phyloP scores from a whole-genome alignment of 2,888 invertebrate genomes.

The Antheraea yamamai region DNA sequence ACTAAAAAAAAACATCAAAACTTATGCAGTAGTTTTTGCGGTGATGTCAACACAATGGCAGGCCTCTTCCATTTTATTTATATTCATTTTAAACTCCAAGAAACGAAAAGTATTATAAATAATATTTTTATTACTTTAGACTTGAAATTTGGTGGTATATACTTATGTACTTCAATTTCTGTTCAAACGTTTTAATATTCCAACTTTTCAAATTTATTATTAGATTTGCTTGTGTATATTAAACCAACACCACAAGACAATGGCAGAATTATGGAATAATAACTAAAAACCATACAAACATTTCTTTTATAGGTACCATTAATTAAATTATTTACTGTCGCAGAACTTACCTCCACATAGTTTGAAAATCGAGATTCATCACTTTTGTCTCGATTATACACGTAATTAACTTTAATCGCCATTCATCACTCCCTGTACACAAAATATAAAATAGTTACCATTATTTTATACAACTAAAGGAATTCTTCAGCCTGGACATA shows the following conservation, averaged over 20 bases:
- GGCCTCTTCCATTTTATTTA: not conserved
- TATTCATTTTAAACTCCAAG: not conserved
- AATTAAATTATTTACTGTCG: slow-evolving; percentile 16
- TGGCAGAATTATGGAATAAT: too few relatives aligned
- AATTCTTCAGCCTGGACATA: not conserved
- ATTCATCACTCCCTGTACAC: slow-evolving; percentile 70
- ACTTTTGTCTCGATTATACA: slow-evolving; percentile 61
- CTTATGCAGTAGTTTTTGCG: too few relatives aligned
- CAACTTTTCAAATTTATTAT: too few relatives aligned
- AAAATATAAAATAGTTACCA: not conserved
- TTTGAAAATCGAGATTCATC: slow-evolving; percentile 54
- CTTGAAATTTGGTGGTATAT: not conserved
- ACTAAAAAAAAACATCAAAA: too few relatives aligned
- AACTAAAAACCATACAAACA: too few relatives aligned
- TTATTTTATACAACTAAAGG: not conserved
- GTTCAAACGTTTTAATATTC: too few relatives aligned
- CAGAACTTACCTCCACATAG: slow-evolving; percentile 66
- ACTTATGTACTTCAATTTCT: too few relatives aligned
- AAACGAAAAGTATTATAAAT: not conserved
- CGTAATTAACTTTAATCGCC: slow-evolving; percentile 68
- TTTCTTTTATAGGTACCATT: too few relatives aligned
- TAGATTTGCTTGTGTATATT: too few relatives aligned
- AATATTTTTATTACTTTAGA: too few relatives aligned
- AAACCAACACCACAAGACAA: too few relatives aligned
- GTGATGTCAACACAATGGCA: too few relatives aligned